Conservation (phyloP, 2,797 vertebrate species). For the Crocidura indochinensis region DNA sequence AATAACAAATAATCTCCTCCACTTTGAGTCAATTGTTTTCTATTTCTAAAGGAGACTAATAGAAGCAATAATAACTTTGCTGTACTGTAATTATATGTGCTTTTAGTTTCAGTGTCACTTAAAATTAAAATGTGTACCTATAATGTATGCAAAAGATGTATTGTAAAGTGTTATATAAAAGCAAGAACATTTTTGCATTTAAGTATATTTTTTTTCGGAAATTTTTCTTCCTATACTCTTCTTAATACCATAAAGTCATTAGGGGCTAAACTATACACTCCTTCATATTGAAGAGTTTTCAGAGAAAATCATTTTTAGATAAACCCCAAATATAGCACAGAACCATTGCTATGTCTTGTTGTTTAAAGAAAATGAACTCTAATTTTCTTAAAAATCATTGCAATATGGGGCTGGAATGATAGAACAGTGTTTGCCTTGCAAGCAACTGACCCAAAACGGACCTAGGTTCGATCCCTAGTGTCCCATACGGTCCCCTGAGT, state of each 20-base stretch:
- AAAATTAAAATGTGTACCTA: not conserved
- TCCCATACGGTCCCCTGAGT: no score
- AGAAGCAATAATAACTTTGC: not conserved
- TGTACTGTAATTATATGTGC: not conserved
- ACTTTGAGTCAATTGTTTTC: not conserved
- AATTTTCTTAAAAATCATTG: constrained; percentile 9
- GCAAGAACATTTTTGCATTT: not conserved
- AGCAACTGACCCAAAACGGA: no score
- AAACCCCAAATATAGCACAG: not conserved
- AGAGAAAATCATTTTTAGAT: not conserved
- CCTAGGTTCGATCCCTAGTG: no score
- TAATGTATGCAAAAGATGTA: not conserved
- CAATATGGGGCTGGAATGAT: not conserved
- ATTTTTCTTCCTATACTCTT: not conserved
- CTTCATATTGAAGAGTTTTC: not conserved
- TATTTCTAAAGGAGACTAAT: not conserved
- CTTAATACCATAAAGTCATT: not conserved
- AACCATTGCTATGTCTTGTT: not conserved
- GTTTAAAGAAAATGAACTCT: not conserved
- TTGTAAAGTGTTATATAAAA: not conserved
- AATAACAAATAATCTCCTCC: not conserved
- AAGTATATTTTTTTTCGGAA: not conserved
- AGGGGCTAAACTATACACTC: not conserved
- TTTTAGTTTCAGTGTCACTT: not conserved
- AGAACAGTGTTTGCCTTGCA: no score